Conservation (phyloP, 2,888 invertebrate species). For the Clistopyga incitator region DNA sequence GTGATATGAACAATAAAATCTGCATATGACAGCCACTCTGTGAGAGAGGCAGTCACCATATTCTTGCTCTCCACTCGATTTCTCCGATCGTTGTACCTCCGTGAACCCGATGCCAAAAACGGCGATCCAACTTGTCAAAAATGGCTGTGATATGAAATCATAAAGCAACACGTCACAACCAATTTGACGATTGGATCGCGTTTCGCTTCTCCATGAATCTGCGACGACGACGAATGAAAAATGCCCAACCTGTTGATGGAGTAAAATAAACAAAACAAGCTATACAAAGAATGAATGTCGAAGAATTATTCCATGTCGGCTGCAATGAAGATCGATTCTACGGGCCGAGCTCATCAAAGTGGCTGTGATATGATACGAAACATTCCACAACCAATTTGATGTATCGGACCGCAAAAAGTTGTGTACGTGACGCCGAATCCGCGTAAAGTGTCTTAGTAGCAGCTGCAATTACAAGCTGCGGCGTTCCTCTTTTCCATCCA, state of each 20-base stretch:
- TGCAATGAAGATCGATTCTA: conserved; percentile 78
- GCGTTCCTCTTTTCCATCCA: conserved; percentile 42
- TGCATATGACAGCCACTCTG: conserved; percentile 96
- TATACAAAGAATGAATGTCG: neutral
- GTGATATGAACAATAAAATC: conserved; percentile 91
- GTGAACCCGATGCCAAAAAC: conserved; percentile 81
- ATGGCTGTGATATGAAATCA: conserved; percentile 95
- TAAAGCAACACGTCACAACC: conserved; percentile 90
- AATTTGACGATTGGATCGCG: conserved; percentile 90
- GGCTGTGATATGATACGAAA: conserved; percentile 96
- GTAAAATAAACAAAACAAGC: conserved; percentile 10
- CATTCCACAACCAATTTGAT: conserved; percentile 96
- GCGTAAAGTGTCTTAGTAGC: conserved; percentile 9
- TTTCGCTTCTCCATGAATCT: conserved; percentile 57
- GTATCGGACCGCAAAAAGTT: conserved; percentile 87
- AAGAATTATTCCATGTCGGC: conserved; percentile 5
- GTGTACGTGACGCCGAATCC: neutral
- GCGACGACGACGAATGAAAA: conserved; percentile 4
- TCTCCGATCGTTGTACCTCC: conserved; percentile 36
- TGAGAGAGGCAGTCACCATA: conserved; percentile 87
- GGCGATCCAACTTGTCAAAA: conserved; percentile 95
- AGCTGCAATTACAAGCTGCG: conserved; percentile 1
- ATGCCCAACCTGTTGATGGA: conserved; percentile 23
- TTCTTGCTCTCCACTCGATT: conserved; percentile 36
- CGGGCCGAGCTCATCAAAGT: conserved; percentile 96